Conservation (phyloP, 1,140 invertebrate genomes). For the Notospermus geniculatus region DNA sequence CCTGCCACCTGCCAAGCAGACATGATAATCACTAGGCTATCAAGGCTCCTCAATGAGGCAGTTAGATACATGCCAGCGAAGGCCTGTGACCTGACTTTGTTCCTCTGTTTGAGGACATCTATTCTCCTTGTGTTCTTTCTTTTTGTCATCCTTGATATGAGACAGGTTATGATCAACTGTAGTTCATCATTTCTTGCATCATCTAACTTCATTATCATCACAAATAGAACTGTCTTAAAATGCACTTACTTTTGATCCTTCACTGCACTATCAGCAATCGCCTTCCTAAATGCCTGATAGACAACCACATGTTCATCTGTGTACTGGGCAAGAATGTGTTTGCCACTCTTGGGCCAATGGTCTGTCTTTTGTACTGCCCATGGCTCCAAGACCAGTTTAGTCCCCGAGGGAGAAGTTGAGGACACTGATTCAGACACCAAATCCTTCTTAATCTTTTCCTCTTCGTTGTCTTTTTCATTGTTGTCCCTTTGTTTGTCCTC, state of each 20-base stretch:
- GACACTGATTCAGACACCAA: too few species aligned
- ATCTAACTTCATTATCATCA: neutral
- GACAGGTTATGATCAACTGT: neutral
- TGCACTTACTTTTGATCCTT: constrained; percentile 30
- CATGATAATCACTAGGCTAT: too few species aligned
- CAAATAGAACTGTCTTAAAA: neutral
- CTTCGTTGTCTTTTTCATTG: too few species aligned
- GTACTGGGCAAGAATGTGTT: constrained; percentile 42
- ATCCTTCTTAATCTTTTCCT: too few species aligned
- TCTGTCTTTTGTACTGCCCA: constrained; percentile 28
- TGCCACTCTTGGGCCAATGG: constrained; percentile 32
- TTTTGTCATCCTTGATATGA: neutral
- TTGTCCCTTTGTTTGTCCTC: too few species aligned
- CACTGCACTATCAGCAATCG: constrained; percentile 40
- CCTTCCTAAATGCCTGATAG: constrained; percentile 46
- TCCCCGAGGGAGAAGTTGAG: too few species aligned
- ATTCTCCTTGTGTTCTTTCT: neutral
- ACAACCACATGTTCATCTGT: constrained; percentile 38
- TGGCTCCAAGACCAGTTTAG: constrained; percentile 9
- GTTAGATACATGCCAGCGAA: neutral
- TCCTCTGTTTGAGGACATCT: neutral
- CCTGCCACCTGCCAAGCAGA: too few species aligned
- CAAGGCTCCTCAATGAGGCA: too few species aligned
- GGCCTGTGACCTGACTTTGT: neutral
- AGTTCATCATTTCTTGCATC: neutral